Evolutionary conservation across 2,888 invertebrate genomes (phyloP), one percentile per base, ranked within the genome.

Genomic region (Cotesia congregata): DNA sequence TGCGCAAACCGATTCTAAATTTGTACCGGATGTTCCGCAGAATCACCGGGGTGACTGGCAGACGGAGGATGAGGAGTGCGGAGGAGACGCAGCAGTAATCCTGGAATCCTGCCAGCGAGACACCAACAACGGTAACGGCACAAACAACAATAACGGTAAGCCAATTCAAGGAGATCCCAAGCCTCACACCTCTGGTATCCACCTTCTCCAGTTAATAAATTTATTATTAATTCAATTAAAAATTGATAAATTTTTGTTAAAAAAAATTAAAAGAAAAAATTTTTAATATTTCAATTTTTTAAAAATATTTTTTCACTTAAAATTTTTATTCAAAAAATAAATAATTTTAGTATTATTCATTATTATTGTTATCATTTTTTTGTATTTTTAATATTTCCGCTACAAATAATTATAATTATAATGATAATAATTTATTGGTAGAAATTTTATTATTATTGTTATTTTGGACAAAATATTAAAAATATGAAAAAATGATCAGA

Each of bases 31-130:
- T 83, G 83, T 79, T 77, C 74, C 77, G 78, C 82, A 87, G 89
- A 89, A 89, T 83, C 88, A 88, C 80, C 86, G 86, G 80, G 88
- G 88, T 84, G 87, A 84, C 79, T 86, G 89, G 89, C 87, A 86
- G 83, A 85, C 85, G 83, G 88, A 89, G 86, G 89, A 89, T 89
- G 89, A 89, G 82, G 89, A 89, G 84, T 88, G 89, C 80, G 86
- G 88, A 78, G 89, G 88, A 84, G 50, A 50, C 50, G 85, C 86
- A 82, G 83, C 86, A 84, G 86, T 89, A 89, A 88, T 87, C 84
- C 82, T 89, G 86, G 89, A 89, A 85, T 85, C 86, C 83, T 87
- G 89, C 86, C 89, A 88, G 79, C 88, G 88, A 79, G 87, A 86
- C 84, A 87, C 83, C 83, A 88, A 85, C 85, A 85, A 85, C 83